Conservation (phyloP, 2,113 vertebrate genomes). For the Chaetodon auriga region DNA sequence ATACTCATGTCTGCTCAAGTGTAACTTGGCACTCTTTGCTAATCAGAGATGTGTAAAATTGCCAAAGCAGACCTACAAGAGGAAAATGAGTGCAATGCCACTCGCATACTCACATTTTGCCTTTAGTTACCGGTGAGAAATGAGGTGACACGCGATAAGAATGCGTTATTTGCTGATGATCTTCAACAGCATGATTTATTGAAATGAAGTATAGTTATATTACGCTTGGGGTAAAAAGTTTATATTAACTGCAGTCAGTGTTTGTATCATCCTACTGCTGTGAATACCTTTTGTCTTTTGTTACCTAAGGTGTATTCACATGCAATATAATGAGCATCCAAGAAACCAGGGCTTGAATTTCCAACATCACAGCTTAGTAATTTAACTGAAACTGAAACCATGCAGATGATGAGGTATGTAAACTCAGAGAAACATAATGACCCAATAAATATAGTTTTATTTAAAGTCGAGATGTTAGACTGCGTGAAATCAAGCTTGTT, state of each 20-base stretch:
- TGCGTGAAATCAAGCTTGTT: background rate
- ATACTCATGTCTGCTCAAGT: background rate
- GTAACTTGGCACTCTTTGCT: conserved; percentile 19
- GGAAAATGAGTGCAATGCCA: conserved; percentile 3
- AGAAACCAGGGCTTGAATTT: background rate
- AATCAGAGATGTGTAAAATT: conserved; percentile 46
- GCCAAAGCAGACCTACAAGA: conserved; percentile 17
- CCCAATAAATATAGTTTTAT: background rate
- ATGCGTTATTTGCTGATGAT: background rate
- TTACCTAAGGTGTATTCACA: background rate
- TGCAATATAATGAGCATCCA: background rate
- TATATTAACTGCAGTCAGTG: background rate
- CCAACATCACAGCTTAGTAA: background rate
- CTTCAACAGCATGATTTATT: background rate
- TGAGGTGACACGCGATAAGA: background rate
- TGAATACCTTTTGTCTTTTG: conserved; percentile 12
- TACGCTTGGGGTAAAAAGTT: no score
- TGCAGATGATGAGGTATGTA: background rate
- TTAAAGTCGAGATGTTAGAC: background rate
- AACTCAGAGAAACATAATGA: conserved; percentile 4
- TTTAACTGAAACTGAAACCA: conserved; percentile 27
- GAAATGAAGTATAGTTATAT: background rate
- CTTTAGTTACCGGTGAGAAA: background rate
- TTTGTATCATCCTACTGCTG: background rate
- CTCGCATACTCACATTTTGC: background rate